Base-by-base conservation (phyloP, 2,113 vertebrate genomes). In the Alaudala cheleensis region DNA sequence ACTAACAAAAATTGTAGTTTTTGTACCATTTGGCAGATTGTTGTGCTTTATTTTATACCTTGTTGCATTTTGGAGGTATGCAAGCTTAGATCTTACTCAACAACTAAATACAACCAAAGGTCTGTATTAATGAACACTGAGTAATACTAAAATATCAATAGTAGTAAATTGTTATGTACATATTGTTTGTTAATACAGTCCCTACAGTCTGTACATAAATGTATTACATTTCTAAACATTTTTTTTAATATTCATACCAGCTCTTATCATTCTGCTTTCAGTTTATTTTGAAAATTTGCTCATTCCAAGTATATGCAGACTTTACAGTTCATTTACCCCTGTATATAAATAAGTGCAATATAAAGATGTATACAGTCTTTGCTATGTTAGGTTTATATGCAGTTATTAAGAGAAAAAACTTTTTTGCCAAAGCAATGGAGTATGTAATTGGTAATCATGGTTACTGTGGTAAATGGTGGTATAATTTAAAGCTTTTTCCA, bases 331-430 rank as follows among this genome's bases (percentile, higher is more conserved):
- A 98, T 98, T 98, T 98, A 98, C 98, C 97, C 97, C 96, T 99
- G 98, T 99, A 98, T 97, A 98, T 98, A 98, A 98, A 98, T 97
- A 98, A 98, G 98, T 99, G 99, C 99, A 99, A 99, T 99, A 99
- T 98, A 98, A 98, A 98, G 98, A 97, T 98, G 98, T 99, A 98
- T 98, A 98, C 98, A 98, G 97, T 98, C 98, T 98, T 98, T 99
- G 98, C 98, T 98, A 97, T 98, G 96, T 98, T 98, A 97, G 97
- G 98, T 98, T 99, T 97, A 98, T 98, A 99, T 98, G 99, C 99
- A 98, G 98, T 98, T 99, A 95, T 86, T 94, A 84, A 93, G 90
- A 94, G 71, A 98, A 96, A 96, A 87, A 96, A 97, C 97, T 98
- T 98, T 98, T 97, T 99, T 99, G 99, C 99, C 99, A 99, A 99